Evolutionary conservation across 2,888 invertebrate genomes (phyloP).

Genomic region (Argyra leucocephala): DNA sequence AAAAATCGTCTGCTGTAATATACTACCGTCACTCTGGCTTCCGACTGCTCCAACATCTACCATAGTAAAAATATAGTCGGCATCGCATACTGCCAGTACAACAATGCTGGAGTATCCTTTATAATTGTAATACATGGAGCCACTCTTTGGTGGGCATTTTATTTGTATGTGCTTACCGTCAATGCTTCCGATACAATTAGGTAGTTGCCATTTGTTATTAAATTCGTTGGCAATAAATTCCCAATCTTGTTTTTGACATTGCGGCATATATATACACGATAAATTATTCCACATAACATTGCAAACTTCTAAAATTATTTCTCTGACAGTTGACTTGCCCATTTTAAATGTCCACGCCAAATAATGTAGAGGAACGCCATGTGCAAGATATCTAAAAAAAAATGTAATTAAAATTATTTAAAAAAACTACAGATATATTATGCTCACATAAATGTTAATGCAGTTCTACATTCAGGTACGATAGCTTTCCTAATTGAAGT

Average conservation of each 20-base stretch:
- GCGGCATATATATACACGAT: slow-evolving; percentile 15
- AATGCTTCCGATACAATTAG: slow-evolving; percentile 15
- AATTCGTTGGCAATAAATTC: slow-evolving; percentile 12
- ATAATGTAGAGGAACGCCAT: slow-evolving; percentile 11
- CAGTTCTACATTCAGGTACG: slow-evolving; percentile 13
- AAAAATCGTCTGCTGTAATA: too few species aligned
- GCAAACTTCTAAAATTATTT: slow-evolving; percentile 17
- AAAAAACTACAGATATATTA: slow-evolving; percentile 1
- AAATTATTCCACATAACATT: slow-evolving; percentile 17
- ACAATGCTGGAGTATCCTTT: slow-evolving; percentile 17
- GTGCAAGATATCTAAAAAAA: slow-evolving; percentile 14
- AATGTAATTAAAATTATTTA: background rate
- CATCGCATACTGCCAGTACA: slow-evolving; percentile 17
- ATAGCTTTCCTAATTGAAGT: slow-evolving; percentile 15
- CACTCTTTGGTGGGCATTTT: slow-evolving; percentile 16
- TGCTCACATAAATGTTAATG: slow-evolving; percentile 16
- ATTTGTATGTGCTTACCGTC: slow-evolving; percentile 18
- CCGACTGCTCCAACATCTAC: slow-evolving; percentile 4
- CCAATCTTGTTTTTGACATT: slow-evolving; percentile 13
- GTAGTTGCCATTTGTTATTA: slow-evolving; percentile 15
- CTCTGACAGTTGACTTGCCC: slow-evolving; percentile 16
- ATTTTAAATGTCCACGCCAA: slow-evolving; percentile 15
- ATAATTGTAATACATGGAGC: slow-evolving; percentile 21
- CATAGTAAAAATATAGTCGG: slow-evolving; percentile 12
- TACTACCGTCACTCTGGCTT: background rate